A percentile compares a stretch with the other conserved stretches of the same genome.
These are phyloP conservation scores for Smutsia temminckii DNA, from an alignment of 2,797 vertebrate genomes.

Conservation along the genomic window DNA sequence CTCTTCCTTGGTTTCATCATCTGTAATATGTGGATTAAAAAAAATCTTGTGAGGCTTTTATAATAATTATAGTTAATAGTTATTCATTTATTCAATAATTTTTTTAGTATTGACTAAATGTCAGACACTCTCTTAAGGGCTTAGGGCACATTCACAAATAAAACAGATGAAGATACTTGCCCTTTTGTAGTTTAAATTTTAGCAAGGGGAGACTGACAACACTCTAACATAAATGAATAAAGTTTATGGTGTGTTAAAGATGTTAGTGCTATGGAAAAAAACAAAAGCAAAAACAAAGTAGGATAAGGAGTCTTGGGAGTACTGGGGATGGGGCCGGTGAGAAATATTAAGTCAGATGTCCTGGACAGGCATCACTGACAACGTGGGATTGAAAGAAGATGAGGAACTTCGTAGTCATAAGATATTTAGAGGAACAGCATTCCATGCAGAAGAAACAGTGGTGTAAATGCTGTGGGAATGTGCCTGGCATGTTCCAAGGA, in stretches of 20 bases:
- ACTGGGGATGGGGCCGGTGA: rapidly evolving
- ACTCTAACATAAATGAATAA: not conserved
- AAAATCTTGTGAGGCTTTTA: not conserved
- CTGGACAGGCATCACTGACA: not conserved
- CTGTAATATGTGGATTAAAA: not conserved
- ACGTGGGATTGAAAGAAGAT: not conserved
- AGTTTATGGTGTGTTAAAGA: not conserved
- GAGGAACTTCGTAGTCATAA: not conserved
- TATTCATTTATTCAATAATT: not conserved
- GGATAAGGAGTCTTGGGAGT: not conserved
- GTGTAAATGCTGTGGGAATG: not conserved
- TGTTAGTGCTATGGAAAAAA: not conserved
- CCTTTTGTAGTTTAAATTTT: not conserved
- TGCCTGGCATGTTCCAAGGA: not conserved
- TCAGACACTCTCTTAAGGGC: not conserved
- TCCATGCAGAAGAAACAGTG: not conserved
- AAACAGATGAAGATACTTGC: not conserved
- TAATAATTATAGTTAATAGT: slow-evolving; percentile 8
- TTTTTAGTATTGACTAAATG: not conserved
- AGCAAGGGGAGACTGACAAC: not conserved
- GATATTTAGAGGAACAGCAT: not conserved
- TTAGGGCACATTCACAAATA: not conserved
- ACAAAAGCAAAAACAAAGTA: not conserved
- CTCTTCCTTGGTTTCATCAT: not conserved
- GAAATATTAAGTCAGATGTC: not conserved